phyloP scores from a whole-genome alignment of 2,888 invertebrate genomes.

The Formica aserva region DNA sequence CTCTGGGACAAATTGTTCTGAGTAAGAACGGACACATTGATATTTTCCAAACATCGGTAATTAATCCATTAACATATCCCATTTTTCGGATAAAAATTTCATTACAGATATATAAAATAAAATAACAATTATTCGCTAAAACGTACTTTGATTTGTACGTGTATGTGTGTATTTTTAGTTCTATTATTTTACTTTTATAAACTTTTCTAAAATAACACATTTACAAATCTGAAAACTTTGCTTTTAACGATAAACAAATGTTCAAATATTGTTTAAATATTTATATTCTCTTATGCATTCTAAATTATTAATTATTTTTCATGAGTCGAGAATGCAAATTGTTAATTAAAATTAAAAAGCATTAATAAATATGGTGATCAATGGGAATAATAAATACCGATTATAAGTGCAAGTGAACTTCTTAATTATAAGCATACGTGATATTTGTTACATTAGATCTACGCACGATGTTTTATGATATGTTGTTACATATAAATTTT shows the following conservation, averaged over 20 bases:
- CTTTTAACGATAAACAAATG: neutral
- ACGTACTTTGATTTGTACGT: neutral
- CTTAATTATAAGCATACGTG: slow-evolving; percentile 39
- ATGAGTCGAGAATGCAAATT: neutral
- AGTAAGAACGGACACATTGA: neutral
- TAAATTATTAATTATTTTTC: neutral
- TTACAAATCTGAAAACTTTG: neutral
- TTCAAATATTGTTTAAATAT: neutral
- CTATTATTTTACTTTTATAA: neutral
- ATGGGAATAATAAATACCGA: slow-evolving; percentile 15
- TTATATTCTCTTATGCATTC: neutral
- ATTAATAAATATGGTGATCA: neutral
- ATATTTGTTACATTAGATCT: slow-evolving; percentile 32
- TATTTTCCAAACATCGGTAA: neutral
- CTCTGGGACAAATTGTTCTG: neutral
- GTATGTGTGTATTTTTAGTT: neutral
- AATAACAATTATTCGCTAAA: neutral
- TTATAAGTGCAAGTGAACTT: slow-evolving; percentile 42
- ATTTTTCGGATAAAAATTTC: neutral
- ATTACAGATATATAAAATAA: neutral
- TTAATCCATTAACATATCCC: neutral
- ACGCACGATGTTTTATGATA: slow-evolving; percentile 47
- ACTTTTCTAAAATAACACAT: neutral
- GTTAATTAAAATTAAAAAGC: neutral
- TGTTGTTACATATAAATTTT: slow-evolving; percentile 40